These are phyloP conservation scores for Lasiurus cinereus DNA, from an alignment of 2,113 vertebrate genomes.

Conservation along the genomic window DNA sequence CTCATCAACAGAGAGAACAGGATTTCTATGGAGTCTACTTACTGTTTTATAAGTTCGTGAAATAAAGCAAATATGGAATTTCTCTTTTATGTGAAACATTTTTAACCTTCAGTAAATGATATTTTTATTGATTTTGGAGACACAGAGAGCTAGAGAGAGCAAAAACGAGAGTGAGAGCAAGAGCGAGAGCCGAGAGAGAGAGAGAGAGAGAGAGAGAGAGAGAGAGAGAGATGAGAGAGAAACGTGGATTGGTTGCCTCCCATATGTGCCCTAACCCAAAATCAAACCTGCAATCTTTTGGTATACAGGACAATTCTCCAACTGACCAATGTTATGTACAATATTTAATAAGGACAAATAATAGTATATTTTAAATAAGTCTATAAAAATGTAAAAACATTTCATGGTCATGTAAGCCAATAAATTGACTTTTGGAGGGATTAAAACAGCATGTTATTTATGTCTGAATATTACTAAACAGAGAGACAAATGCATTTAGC, in stretches of 20 bases:
- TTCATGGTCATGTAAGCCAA: conserved; percentile 8
- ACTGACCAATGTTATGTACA: neutral
- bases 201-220: neutral
- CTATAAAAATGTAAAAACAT: neutral
- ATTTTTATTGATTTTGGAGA: neutral
- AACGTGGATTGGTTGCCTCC: neutral
- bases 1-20: neutral
- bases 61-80: neutral
- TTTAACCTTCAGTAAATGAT: neutral
- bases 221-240: neutral
- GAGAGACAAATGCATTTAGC: neutral
- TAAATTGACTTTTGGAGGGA: neutral
- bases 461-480: neutral
- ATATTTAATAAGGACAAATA: conserved; percentile 40
- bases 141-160: neutral
- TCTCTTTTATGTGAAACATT: neutral
- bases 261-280: accelerated
- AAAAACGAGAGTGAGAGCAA: neutral
- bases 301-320: neutral
- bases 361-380: neutral
- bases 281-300: neutral
- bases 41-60: neutral
- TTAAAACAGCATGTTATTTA: neutral
- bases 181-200: neutral
- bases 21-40: neutral